Base-by-base conservation (phyloP, 2,888 invertebrate genomes). In the Glyphotaelius pellucidus region DNA sequence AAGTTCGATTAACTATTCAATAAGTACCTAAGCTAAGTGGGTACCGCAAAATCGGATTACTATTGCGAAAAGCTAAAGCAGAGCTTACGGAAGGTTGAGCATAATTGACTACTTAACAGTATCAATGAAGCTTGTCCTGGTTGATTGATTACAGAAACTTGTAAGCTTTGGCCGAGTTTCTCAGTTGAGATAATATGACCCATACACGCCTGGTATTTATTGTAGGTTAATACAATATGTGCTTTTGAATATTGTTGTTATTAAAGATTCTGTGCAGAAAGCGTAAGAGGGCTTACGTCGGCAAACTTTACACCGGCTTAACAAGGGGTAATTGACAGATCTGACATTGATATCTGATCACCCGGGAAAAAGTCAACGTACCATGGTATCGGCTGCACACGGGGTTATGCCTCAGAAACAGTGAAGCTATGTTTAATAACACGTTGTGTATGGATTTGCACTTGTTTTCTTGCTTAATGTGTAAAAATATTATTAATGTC, bases 311-410 rank as follows among this genome's bases (percentile, higher is more conserved):
- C 83, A 32, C 32, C 88, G 30, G 30, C n/a, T 30, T 79, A 35
- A 83, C 83, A 25, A 81, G 32, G 90, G 32, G 31, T 90, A 90
- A 90, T 90, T 81, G 90, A 90, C 90, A 90, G 47, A 35, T n/a
- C 31, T 31, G 81, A 47, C 80, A 81, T 19, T 81, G 38, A 90
- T 81, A 81, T 81, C 90, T 90, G 90, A 90, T 90, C 38, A 42
- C 90, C 25, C 15, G n/a, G 42, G 31, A 86, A 86, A 86, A 35
- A 32, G 35, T 38, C 83, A 32, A 83, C 83, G 19, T 32, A 83
- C 25, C 35, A 32, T 38, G 11, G 25, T n/a, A 19, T 32, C 83
- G n/a, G 3, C 83, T 83, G 83, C 25, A 32, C 25, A 67, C n/a
- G 67, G 9, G 25, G 67, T 67, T 67, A 25, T 67, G 7, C 67